Evolutionary conservation across 2,888 invertebrate genomes (phyloP), one percentile per base, ranked within the genome.

Genomic region (Drosophila ustulata): DNA sequence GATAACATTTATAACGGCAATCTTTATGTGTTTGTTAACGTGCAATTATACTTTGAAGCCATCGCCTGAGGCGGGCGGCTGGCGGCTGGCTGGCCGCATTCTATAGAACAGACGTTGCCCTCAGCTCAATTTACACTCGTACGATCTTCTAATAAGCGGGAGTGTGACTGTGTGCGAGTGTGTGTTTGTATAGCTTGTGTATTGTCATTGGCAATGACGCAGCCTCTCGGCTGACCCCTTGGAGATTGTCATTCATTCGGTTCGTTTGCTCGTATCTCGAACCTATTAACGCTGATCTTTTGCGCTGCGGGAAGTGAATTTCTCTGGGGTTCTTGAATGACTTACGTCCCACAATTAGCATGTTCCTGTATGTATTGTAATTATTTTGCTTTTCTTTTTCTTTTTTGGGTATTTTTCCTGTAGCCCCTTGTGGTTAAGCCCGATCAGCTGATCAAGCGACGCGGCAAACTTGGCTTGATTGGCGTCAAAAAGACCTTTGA

Each of bases 371-470:
- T 34, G 52, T 47, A 34, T 39, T 32, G 6, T 61, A 57, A 70
- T 73, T 73, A 53, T 59, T 1, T 43, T 18, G 11, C 13, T 30
- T 25, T 41, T 25, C 30, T 53, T 28, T 26, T 43, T 53, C 6
- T 5, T 2, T 30, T 30, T 30, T 30, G 30, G 41, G 18, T 52
- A 18, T 37, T 92, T 7, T 41, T 18, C 4, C 13, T 41, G 34
- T 93, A 97, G 96, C 95, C 96, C 93, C 93, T 99, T 80, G 99
- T 99, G 3, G 99, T 98, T n/a, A 99, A 99, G 91, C 99, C 99
- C 0, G 99, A 99, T 93, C 99, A 99, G 93, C 94, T 99, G 93
- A 99, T 99, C 91, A 99, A 99, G 92, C 94, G 99, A 30, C 95
- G 99, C 63, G 99, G 99, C 61, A 99, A 99, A 93, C 94, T 99